Evolutionary conservation across 2,797 vertebrate genomes (phyloP).

Genomic region (Scleropages formosus): DNA sequence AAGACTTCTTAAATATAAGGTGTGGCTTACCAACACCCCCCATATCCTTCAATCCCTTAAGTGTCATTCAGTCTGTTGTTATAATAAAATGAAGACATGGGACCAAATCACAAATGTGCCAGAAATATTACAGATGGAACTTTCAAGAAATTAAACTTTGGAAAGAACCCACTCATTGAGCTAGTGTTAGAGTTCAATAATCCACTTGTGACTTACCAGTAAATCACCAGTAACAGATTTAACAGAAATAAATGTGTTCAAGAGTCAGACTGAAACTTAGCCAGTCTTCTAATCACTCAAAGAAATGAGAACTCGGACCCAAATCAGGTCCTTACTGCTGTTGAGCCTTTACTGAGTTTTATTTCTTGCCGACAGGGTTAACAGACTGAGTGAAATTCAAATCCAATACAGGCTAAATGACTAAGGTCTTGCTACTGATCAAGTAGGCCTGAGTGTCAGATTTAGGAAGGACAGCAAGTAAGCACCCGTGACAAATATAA

Average conservation of each 20-base stretch:
- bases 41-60: background rate
- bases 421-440: background rate
- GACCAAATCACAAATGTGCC: background rate
- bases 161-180: background rate
- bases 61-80: background rate
- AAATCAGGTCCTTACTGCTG: background rate
- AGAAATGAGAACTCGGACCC: background rate
- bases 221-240: background rate
- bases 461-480: constrained; percentile 1
- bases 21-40: too few species aligned
- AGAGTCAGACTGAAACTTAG: constrained; percentile 13
- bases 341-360: too few species aligned
- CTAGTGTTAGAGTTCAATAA: background rate
- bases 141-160: constrained; percentile 1
- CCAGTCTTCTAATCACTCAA: constrained; percentile 7
- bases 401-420: background rate
- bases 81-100: background rate
- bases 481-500: constrained; percentile 13
- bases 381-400: constrained; percentile 5
- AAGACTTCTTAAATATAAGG: too few species aligned
- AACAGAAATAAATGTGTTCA: background rate
- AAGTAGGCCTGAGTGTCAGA: background rate
- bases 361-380: background rate
- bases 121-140: background rate
- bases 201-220: background rate